Conservation (phyloP, 2,113 vertebrate genomes). For the Tichodroma muraria region DNA sequence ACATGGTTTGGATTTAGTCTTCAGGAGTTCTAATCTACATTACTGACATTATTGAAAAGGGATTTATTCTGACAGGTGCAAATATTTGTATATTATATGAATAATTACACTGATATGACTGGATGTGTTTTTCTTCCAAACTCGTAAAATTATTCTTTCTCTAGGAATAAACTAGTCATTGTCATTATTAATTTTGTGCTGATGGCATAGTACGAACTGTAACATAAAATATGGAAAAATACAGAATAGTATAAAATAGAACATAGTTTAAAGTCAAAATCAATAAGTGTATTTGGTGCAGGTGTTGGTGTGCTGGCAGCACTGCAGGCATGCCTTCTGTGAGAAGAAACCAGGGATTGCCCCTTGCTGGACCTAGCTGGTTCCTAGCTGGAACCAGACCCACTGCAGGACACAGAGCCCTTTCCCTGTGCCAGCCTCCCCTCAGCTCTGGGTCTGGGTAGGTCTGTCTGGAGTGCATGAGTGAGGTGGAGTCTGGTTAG, state of each 20-base stretch:
- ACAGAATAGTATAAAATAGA: neutral
- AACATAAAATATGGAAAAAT: neutral
- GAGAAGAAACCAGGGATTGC: neutral
- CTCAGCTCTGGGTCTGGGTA: neutral
- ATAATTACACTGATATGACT: neutral
- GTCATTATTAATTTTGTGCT: neutral
- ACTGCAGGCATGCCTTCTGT: fast-evolving
- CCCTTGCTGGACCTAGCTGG: neutral
- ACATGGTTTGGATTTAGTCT: neutral
- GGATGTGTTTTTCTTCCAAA: neutral
- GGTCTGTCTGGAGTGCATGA: neutral
- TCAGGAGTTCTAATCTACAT: neutral
- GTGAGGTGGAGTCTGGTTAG: neutral
- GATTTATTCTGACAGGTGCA: neutral
- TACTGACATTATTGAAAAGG: neutral
- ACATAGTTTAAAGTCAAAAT: neutral
- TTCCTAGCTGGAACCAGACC: neutral
- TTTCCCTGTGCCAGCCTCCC: neutral
- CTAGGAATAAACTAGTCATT: neutral
- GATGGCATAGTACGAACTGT: neutral
- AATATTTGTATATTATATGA: neutral
- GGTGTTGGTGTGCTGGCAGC: neutral
- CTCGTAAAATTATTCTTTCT: neutral
- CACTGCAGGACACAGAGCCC: neutral
- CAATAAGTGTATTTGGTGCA: fast-evolving